phyloP scores from a whole-genome alignment of 2,797 vertebrate genomes.

The Sphenodon punctatus region DNA sequence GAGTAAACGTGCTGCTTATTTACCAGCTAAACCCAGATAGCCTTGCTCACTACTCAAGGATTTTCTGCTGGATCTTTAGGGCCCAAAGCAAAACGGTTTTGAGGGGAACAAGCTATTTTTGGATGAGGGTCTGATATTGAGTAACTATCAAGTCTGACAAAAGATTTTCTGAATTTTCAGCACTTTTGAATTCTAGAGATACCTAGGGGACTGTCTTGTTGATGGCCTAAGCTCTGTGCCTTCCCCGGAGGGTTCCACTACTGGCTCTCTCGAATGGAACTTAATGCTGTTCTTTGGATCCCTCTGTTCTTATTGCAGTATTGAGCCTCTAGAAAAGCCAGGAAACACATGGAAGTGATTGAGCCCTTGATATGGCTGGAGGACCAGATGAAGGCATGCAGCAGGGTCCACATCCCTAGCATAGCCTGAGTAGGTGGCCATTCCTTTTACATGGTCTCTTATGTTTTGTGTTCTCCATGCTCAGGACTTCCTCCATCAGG shows the following conservation, averaged over 20 bases:
- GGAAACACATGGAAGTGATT: neutral
- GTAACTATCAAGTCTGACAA: neutral
- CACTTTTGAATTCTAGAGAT: neutral
- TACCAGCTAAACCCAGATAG: neutral
- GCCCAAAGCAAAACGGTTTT: neutral
- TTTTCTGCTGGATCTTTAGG: conserved; percentile 13
- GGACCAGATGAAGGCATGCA: neutral
- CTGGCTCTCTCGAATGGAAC: conserved; percentile 8
- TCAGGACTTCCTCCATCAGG: conserved; percentile 85
- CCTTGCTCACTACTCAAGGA: neutral
- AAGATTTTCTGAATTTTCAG: neutral
- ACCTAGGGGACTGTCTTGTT: neutral
- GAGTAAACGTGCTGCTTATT: neutral
- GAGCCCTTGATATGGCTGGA: neutral
- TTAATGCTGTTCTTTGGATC: conserved; percentile 8
- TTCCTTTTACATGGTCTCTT: conserved; percentile 24
- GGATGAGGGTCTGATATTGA: conserved; percentile 5
- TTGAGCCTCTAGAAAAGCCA: neutral
- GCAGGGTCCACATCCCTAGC: neutral
- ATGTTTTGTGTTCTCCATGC: conserved; percentile 47
- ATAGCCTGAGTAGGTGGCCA: neutral
- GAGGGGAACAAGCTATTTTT: neutral
- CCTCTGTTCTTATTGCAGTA: neutral
- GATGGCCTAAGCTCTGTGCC: neutral
- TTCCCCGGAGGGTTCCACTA: neutral